Base-by-base conservation (phyloP, 1,140 invertebrate genomes). In the Centruroides vittatus region DNA sequence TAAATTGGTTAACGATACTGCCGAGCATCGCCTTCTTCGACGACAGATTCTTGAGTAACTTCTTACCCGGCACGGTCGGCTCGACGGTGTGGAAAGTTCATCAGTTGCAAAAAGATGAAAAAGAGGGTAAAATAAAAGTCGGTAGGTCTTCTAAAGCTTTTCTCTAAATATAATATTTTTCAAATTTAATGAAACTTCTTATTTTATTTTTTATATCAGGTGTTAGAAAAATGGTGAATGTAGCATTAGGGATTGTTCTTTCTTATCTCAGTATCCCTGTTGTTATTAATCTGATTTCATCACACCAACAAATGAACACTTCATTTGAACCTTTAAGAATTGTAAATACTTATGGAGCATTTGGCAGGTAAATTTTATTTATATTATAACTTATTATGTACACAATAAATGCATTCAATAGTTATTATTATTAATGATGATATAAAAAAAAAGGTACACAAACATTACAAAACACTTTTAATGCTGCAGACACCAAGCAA, bases 311-410 rank as follows among this genome's bases (percentile, higher is more conserved):
- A 12, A 77, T 78, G 76, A 78, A 78, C 61, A 75, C 75, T 11
- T 75, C 74, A 41, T 78, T 76, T 68, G 75, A 76, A 55, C 72
- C 74, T 35, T 69, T 77, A 49, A 59, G 75, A 63, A 68, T 77
- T 52, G 73, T 78, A 34, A 77, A 78, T 63, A 76, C 76, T 11
- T 78, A 78, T 67, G 76, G 76, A 34, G 75, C 75, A 11, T 78
- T 78, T 70, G 76, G 76, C 56, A 77, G 74, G 75, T 76, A 61
- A 41, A 8, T 41, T 41, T 41, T 41, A 41, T 6, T 41, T 41
- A 41, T 41, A 8, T 2, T 41, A 41, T 41, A 41, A 41, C 8
- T 41, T 6, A 41, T 41, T 41, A 41, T 41, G 5, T 41, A 41
- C 23, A 23, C 23, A 23, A 23, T 3, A 41, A 41, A 41, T 41